These are phyloP conservation scores for Actenoides hombroni DNA, from an alignment of 2,113 vertebrate species.

Conservation along the genomic window DNA sequence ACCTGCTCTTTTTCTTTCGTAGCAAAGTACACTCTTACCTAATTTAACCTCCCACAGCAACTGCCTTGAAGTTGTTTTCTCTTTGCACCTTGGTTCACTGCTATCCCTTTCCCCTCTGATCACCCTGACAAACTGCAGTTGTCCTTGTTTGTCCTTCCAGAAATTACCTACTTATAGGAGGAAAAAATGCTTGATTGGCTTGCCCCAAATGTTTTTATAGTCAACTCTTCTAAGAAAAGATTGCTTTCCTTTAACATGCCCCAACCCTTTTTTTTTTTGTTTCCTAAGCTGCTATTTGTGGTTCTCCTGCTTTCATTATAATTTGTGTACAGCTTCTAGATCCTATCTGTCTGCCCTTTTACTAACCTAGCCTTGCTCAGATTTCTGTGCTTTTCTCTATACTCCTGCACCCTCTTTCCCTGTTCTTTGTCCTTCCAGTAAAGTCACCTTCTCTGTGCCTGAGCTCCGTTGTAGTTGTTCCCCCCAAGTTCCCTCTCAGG, in stretches of 20 bases:
- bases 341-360: background rate
- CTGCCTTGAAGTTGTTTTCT: conserved; percentile 5
- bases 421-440: background rate
- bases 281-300: background rate
- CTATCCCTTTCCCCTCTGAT: background rate
- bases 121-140: background rate
- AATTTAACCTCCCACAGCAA: conserved; percentile 47
- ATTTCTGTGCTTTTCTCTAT: background rate
- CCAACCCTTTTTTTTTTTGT: background rate
- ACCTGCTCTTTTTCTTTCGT: conserved; percentile 58
- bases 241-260: background rate
- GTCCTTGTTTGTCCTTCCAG: conserved; percentile 7
- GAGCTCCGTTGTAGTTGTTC: background rate
- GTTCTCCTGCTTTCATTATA: background rate
- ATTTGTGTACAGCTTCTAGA: background rate
- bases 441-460: background rate
- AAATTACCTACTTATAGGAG: background rate
- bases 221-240: background rate
- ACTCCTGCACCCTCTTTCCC: background rate
- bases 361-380: background rate
- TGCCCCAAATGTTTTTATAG: background rate
- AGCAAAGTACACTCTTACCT: conserved; percentile 46
- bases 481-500: background rate
- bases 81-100: background rate
- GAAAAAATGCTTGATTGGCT: background rate